Evolutionary conservation across 2,888 invertebrate genomes (phyloP).

Genomic region (Cerastoderma edule): DNA sequence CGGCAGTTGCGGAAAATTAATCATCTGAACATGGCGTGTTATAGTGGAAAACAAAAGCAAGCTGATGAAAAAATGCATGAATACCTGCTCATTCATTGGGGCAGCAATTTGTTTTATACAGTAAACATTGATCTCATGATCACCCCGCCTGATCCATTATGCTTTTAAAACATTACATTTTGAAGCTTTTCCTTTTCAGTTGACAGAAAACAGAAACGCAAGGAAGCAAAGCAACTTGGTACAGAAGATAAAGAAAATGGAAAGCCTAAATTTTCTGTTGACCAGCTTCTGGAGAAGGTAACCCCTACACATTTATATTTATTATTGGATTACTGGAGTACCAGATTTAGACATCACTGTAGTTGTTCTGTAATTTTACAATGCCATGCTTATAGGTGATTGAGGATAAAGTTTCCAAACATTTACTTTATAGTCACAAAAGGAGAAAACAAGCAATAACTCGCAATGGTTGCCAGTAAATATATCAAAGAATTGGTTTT

Average conservation of each 20-base stretch:
- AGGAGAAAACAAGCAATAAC: conserved; percentile 9
- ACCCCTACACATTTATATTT: neutral
- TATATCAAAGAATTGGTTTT: no score
- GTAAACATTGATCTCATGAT: neutral
- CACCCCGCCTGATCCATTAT: neutral
- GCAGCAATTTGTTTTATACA: neutral
- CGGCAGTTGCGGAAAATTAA: neutral
- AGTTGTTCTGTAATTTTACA: neutral
- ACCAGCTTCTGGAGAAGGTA: conserved; percentile 76
- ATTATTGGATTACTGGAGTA: neutral
- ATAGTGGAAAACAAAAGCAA: no score
- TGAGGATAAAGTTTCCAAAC: neutral
- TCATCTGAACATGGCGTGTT: neutral
- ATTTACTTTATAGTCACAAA: neutral
- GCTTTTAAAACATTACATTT: neutral
- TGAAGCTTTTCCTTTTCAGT: no score
- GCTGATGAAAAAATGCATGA: no score
- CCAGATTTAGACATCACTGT: neutral
- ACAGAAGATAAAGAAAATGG: conserved; percentile 49
- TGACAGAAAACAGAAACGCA: conserved; percentile 67
- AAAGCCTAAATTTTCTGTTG: conserved; percentile 67
- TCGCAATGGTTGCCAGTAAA: neutral
- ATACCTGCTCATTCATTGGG: no score
- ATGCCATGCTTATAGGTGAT: neutral
- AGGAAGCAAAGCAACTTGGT: conserved; percentile 62